phyloP scores from a whole-genome alignment of 2,113 vertebrate genomes.

The Thamnophis sirtalis region DNA sequence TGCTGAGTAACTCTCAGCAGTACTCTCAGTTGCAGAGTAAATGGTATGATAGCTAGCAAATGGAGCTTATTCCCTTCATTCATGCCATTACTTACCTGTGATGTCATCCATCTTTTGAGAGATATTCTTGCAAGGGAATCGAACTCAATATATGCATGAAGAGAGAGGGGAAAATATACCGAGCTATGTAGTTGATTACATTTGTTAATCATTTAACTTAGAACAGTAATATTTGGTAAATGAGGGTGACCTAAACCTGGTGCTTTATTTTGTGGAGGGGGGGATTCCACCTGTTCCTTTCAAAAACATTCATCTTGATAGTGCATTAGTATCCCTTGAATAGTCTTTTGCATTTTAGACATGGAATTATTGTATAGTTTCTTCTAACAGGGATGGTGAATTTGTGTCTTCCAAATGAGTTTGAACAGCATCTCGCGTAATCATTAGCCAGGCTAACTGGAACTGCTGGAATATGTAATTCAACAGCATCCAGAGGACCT shows the following conservation, averaged over 20 bases:
- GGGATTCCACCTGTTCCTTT: background rate
- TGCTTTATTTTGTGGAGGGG: background rate
- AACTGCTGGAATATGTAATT: background rate
- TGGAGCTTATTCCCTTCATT: conserved; percentile 29
- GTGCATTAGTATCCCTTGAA: background rate
- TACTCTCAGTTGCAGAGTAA: conserved; percentile 39
- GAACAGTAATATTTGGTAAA: background rate
- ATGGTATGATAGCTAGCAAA: conserved; percentile 42
- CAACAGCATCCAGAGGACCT: background rate
- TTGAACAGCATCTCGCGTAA: background rate
- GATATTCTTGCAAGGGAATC: background rate
- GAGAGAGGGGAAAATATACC: background rate
- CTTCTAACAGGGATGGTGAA: background rate
- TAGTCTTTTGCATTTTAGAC: background rate
- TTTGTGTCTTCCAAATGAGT: background rate
- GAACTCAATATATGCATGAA: background rate
- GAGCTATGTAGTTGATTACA: background rate
- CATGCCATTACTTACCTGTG: conserved; percentile 17
- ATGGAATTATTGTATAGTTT: background rate
- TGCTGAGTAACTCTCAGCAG: too few species aligned
- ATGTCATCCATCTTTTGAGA: conserved; percentile 5
- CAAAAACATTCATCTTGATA: background rate
- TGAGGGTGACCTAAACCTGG: background rate
- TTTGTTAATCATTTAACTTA: conserved; percentile 6
- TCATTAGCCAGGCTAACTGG: background rate